A percentile compares a stretch with the other conserved stretches of the same genome.
Conservation (phyloP, 2,797 vertebrate species). For the Sparidentex hasta region DNA sequence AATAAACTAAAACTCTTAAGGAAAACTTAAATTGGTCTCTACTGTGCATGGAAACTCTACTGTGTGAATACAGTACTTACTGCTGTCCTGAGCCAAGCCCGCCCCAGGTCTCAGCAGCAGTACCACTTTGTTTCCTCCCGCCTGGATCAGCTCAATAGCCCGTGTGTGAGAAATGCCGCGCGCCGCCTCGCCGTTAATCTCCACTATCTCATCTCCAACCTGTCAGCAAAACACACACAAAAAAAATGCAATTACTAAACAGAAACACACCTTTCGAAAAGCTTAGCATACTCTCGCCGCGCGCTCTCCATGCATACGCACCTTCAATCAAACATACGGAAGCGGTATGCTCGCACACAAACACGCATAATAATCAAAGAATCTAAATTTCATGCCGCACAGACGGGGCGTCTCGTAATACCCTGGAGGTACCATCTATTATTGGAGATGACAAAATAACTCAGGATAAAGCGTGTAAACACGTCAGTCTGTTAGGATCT, state of each 20-base stretch:
- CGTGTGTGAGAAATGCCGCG: slow-evolving; percentile 97
- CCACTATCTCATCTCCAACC: slow-evolving; percentile 99
- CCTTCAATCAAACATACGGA: slow-evolving; percentile 7
- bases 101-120: slow-evolving; percentile 95
- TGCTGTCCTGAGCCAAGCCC: slow-evolving; percentile 93
- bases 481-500: slow-evolving; percentile 60
- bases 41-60: not conserved
- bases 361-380: slow-evolving; percentile 21
- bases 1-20: not conserved
- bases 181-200: slow-evolving; percentile 97
- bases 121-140: slow-evolving; percentile 94
- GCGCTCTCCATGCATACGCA: not conserved
- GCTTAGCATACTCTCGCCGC: not conserved
- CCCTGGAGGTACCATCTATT: slow-evolving; percentile 60
- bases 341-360: not conserved
- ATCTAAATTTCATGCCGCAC: slow-evolving; percentile 31
- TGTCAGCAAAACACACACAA: slow-evolving; percentile 68
- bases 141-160: slow-evolving; percentile 98
- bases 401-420: slow-evolving; percentile 13
- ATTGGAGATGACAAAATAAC: slow-evolving; percentile 68
- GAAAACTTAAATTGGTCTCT: not conserved
- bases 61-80: slow-evolving; percentile 82
- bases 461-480: slow-evolving; percentile 61
- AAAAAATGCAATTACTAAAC: slow-evolving; percentile 37
- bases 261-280: slow-evolving; percentile 1